Conservation (phyloP, 2,797 vertebrate species). For the Urophycis tenuis region DNA sequence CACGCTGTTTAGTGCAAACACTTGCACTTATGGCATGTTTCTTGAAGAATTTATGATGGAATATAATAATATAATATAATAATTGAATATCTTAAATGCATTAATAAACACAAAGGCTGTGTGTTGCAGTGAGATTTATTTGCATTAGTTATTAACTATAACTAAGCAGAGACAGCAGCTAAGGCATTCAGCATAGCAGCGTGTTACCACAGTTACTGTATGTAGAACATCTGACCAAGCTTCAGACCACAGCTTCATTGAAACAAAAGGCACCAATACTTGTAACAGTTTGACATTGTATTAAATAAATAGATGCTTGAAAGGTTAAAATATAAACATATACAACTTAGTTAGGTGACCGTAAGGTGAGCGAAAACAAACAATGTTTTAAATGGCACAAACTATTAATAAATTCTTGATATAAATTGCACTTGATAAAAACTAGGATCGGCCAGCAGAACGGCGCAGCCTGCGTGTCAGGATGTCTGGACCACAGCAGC, state of each 20-base stretch:
- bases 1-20: not conserved
- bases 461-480: constrained; percentile 44
- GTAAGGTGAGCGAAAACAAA: constrained; percentile 40
- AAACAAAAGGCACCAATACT: constrained; percentile 33
- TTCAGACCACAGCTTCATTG: constrained; percentile 28
- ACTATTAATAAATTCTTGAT: constrained; percentile 6
- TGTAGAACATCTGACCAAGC: constrained; percentile 17
- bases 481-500: too few relatives aligned
- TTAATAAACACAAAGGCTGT: not conserved
- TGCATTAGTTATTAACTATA: constrained; percentile 38
- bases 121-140: constrained; percentile 51
- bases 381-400: constrained; percentile 33
- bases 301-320: constrained; percentile 66
- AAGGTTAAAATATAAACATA: constrained; percentile 52
- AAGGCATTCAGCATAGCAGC: constrained; percentile 28
- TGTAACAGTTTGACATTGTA: constrained; percentile 30
- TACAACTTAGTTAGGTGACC: constrained; percentile 40
- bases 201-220: constrained; percentile 33
- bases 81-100: not conserved
- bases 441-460: constrained; percentile 37
- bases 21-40: not conserved
- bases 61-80: too few relatives aligned
- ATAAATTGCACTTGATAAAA: constrained; percentile 59
- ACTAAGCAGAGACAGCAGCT: constrained; percentile 34
- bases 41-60: not conserved